phyloP scores from a whole-genome alignment of 2,113 vertebrate genomes.

The Anthoscopus minutus region DNA sequence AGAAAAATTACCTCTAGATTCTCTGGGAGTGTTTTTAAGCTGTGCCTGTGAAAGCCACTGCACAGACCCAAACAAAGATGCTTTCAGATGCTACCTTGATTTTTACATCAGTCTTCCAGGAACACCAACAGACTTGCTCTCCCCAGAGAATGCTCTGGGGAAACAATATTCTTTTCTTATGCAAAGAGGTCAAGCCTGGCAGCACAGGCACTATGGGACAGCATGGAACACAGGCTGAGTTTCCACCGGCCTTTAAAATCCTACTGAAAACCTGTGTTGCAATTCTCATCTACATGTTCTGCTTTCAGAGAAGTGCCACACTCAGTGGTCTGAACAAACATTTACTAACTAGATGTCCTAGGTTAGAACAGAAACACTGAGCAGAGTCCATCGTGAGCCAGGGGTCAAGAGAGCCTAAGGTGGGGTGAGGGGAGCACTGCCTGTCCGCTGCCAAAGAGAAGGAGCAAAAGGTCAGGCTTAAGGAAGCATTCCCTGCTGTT shows the following conservation, averaged over 20 bases:
- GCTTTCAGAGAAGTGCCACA: not conserved
- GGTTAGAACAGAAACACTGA: not conserved
- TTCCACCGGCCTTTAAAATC: not conserved
- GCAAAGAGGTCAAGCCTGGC: not conserved
- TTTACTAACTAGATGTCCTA: not conserved
- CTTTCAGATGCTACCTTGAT: not conserved
- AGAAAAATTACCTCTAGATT: not conserved
- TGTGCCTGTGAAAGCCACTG: not conserved
- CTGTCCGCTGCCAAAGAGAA: rapidly evolving
- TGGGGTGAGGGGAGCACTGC: not conserved
- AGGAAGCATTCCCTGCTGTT: not conserved
- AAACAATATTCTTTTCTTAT: not conserved
- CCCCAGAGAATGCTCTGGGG: not conserved
- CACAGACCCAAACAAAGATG: not conserved
- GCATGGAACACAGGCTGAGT: not conserved
- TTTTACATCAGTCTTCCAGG: not conserved
- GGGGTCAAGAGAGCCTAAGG: not conserved
- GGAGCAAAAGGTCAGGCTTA: not conserved
- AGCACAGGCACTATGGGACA: not conserved
- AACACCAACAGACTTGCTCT: not conserved
- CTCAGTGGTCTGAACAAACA: slow-evolving; percentile 24
- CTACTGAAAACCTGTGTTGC: not conserved
- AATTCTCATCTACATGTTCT: not conserved
- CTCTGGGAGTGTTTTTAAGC: not conserved
- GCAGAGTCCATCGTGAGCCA: slow-evolving; percentile 7